Base-by-base conservation (phyloP, 2,888 invertebrate genomes). In the Chydorus sphaericus region DNA sequence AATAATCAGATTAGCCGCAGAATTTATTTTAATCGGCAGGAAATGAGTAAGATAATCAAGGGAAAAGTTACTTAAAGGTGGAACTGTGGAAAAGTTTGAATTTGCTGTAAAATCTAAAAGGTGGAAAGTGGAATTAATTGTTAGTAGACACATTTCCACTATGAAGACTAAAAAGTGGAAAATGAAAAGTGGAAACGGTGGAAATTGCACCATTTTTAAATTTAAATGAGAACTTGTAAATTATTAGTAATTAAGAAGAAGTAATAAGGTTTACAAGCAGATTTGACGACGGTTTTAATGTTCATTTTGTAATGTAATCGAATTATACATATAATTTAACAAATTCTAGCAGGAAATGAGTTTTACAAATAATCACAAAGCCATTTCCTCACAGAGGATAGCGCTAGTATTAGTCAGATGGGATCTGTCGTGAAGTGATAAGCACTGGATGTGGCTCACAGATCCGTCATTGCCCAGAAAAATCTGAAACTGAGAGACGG, bases 401-500 rank as follows among this genome's bases (percentile, higher is more conserved):
- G 14, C 14, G 4, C 37, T n/a, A n/a, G n/a, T n/a, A n/a, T n/a
- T 36, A 10, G 8, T 36, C 33, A 52, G 18, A 36, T 52, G 52
- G 11, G 52, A 33, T 36, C 20, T 52, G n/a, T 52, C 52, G 37
- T 52, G 52, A 7, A 52, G 18, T 10, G 36, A 8, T 18, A 52
- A 26, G 20, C 26, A 31, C 37, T 36, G 16, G 14, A 52, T 23
- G 8, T 8, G 6, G n/a, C 36, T 18, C 10, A 52, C 26, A 2
- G 8, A 10, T 8, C 36, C 31, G 14, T 52, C 36, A 33, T 18
- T 23, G 7, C 44, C 20, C 10, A 55, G 37, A 6, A 8, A n/a
- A 16, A 55, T 49, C 10, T 26, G 14, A 16, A 55, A 49, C 20
- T 48, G 20, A n/a, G 55, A 48, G 4, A 55, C 49, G 14, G 33